phyloP scores from a whole-genome alignment of 2,888 invertebrate species.

The Apotomis turbidana region DNA sequence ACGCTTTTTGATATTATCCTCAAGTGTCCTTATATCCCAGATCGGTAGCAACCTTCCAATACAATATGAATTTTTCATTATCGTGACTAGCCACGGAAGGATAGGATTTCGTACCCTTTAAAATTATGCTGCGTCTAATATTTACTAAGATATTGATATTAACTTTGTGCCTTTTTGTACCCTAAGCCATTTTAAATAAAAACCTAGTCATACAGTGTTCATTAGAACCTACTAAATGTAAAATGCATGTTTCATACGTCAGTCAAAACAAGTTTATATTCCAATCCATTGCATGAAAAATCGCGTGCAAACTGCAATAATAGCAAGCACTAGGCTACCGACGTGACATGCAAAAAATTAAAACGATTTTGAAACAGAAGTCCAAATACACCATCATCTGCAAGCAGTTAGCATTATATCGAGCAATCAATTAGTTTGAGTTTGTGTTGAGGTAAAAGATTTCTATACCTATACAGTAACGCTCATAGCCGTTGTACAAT shows the following conservation, averaged over 20 bases:
- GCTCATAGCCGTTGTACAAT: too few species aligned
- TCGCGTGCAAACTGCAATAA: conserved; percentile 46
- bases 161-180: too few species aligned
- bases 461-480: too few species aligned
- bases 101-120: too few species aligned
- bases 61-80: too few species aligned
- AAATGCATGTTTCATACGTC: conserved; percentile 23
- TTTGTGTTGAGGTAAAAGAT: background rate
- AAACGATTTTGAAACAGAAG: conserved; percentile 31
- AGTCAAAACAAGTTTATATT: conserved; percentile 42
- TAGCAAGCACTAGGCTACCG: conserved; percentile 31
- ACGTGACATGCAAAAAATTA: conserved; percentile 36
- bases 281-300: conserved; percentile 42
- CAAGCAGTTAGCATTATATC: conserved; percentile 6
- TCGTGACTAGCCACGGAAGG: too few species aligned
- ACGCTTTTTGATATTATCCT: conserved; percentile 19
- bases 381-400: conserved; percentile 3
- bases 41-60: background rate
- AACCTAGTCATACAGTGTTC: background rate
- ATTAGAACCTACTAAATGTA: conserved; percentile 18
- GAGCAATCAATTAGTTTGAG: background rate
- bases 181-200: too few species aligned
- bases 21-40: background rate
- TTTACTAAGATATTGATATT: too few species aligned
- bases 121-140: too few species aligned